Evolutionary conservation across 2,113 vertebrate genomes (phyloP).

Genomic region (Synchiropus splendidus): DNA sequence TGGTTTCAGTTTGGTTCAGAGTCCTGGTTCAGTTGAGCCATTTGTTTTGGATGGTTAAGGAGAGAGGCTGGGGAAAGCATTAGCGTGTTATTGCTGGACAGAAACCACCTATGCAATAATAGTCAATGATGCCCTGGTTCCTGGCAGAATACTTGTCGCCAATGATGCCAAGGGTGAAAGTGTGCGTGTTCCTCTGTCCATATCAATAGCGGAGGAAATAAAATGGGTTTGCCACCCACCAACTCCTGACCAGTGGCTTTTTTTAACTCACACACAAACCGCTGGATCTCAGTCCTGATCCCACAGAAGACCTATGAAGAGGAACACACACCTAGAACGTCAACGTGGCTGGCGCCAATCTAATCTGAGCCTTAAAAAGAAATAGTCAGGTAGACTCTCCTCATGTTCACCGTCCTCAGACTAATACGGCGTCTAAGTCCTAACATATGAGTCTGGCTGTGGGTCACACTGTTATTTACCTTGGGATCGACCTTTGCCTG

Average conservation of each 20-base stretch:
- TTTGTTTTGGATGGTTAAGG: no score
- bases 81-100: no score
- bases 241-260: conserved; percentile 3
- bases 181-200: background rate
- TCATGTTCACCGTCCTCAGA: conserved; percentile 5
- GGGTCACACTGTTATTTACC: conserved; percentile 21
- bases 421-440: conserved; percentile 11
- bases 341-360: conserved; percentile 11
- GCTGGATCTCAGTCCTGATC: conserved; percentile 1
- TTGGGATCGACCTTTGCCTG: conserved; percentile 15
- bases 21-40: no score
- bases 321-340: conserved; percentile 13
- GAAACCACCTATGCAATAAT: no score
- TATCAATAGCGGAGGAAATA: background rate
- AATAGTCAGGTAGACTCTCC: conserved; percentile 7
- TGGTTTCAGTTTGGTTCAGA: no score
- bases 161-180: conserved; percentile 15
- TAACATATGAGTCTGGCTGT: conserved; percentile 10
- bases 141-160: background rate
- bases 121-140: no score
- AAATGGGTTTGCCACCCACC: background rate
- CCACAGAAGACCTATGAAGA: background rate
- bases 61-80: no score
- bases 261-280: conserved; percentile 5
- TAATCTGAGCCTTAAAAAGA: conserved; percentile 19